Evolutionary conservation across 2,888 invertebrate species (phyloP).

Genomic region (Scaptomyza reducta): DNA sequence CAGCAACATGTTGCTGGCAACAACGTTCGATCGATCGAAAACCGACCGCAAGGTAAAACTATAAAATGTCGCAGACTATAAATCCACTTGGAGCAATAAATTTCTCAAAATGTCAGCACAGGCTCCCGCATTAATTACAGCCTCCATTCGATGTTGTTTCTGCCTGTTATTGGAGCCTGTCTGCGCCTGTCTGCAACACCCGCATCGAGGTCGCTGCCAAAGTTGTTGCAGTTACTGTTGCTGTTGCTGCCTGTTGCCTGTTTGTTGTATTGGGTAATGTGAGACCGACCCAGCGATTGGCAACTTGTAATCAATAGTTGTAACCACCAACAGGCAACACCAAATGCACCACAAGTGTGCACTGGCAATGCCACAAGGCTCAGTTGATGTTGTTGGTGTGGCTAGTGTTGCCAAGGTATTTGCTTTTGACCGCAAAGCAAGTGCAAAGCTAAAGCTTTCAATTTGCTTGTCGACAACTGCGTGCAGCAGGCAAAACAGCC

Average conservation of each 20-base stretch:
- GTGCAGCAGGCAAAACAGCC: slow-evolving; percentile 58
- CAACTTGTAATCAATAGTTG: slow-evolving; percentile 79
- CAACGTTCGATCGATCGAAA: slow-evolving; percentile 62
- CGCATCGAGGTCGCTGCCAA: slow-evolving; percentile 62
- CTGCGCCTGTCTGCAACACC: slow-evolving; percentile 74
- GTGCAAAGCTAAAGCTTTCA: slow-evolving; percentile 80
- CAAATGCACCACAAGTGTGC: slow-evolving; percentile 67
- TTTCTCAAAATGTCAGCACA: slow-evolving; percentile 80
- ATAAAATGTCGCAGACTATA: slow-evolving; percentile 80
- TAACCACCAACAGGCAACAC: slow-evolving; percentile 70
- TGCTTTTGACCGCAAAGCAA: slow-evolving; percentile 76
- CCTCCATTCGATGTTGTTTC: slow-evolving; percentile 53
- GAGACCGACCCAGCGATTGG: slow-evolving; percentile 70
- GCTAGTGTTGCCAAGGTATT: slow-evolving; percentile 46
- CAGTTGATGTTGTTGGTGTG: slow-evolving; percentile 23
- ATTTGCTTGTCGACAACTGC: slow-evolving; percentile 70
- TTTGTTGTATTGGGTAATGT: slow-evolving; percentile 68
- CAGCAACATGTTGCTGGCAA: slow-evolving; percentile 68
- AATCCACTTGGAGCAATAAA: slow-evolving; percentile 80
- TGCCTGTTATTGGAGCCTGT: slow-evolving; percentile 63
- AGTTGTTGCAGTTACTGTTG: slow-evolving; percentile 18
- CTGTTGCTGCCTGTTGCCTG: slow-evolving; percentile 28
- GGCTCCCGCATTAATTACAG: slow-evolving; percentile 82
- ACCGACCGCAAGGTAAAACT: slow-evolving; percentile 75
- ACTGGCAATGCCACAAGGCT: slow-evolving; percentile 23